Percentiles rank a stretch among this genome's conserved stretches.
phyloP scores from a whole-genome alignment of 2,113 vertebrate species.

The Callaeas wilsoni region DNA sequence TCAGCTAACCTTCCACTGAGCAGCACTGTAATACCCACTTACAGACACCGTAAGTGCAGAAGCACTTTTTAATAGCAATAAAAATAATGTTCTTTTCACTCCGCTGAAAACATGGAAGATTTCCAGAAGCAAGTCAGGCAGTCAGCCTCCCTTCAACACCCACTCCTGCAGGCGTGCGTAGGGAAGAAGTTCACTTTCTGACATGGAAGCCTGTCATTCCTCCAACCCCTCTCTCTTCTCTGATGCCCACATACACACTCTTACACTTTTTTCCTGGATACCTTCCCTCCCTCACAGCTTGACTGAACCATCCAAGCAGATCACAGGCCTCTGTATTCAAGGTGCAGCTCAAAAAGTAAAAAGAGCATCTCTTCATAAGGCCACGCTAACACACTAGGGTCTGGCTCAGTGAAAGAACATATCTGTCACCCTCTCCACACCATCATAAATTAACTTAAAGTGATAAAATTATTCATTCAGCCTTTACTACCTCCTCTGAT shows the following conservation, averaged over 20 bases:
- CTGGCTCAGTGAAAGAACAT: background rate
- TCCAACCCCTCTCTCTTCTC: background rate
- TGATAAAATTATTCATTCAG: conserved; percentile 14
- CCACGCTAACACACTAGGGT: background rate
- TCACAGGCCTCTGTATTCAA: background rate
- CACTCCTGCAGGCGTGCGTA: background rate
- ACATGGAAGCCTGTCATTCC: conserved; percentile 40
- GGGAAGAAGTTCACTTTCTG: conserved; percentile 35
- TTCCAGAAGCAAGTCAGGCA: conserved; percentile 43
- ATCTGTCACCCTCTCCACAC: background rate
- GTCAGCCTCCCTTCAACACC: conserved; percentile 21
- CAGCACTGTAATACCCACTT: conserved; percentile 11
- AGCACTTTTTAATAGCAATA: conserved; percentile 22
- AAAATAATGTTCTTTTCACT: conserved; percentile 43
- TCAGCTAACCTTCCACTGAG: conserved; percentile 20
- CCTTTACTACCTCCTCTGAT: background rate
- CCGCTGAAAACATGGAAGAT: background rate
- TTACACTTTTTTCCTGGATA: background rate
- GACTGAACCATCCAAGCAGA: background rate
- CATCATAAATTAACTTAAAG: background rate
- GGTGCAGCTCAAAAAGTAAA: background rate
- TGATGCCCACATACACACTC: background rate
- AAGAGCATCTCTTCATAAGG: background rate
- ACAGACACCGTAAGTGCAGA: background rate
- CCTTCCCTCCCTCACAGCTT: background rate